Conservation (phyloP, 2,888 invertebrate species). For the Hyposoter didymator region DNA sequence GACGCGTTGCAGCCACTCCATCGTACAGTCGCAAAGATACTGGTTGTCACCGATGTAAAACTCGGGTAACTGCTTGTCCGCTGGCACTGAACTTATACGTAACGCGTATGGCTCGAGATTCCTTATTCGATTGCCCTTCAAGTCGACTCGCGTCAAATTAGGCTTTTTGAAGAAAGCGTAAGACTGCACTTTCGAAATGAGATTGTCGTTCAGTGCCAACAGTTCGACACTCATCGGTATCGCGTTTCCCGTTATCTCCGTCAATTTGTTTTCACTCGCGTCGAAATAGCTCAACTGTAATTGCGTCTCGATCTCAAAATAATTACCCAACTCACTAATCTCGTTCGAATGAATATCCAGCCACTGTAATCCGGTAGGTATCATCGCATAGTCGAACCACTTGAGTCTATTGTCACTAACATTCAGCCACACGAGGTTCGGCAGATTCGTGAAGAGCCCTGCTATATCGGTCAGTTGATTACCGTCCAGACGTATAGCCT, state of each 20-base stretch:
- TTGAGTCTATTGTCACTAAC: slow-evolving; percentile 94
- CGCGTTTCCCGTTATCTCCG: slow-evolving; percentile 92
- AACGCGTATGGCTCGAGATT: slow-evolving; percentile 91
- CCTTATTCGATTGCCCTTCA: slow-evolving; percentile 92
- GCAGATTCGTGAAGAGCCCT: slow-evolving; percentile 91
- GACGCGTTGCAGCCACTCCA: slow-evolving; percentile 95
- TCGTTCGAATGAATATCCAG: slow-evolving; percentile 94
- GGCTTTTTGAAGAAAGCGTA: slow-evolving; percentile 95
- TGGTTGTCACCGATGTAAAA: slow-evolving; percentile 95
- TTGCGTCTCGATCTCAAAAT: slow-evolving; percentile 93
- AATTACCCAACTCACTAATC: slow-evolving; percentile 93
- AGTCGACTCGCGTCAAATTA: slow-evolving; percentile 92
- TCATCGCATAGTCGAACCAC: slow-evolving; percentile 94
- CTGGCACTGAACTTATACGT: slow-evolving; percentile 90
- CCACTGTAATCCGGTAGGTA: slow-evolving; percentile 94
- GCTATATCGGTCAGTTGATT: slow-evolving; percentile 92
- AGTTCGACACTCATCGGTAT: slow-evolving; percentile 93
- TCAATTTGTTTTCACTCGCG: slow-evolving; percentile 92
- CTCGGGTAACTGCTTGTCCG: slow-evolving; percentile 90
- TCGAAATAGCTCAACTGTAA: slow-evolving; percentile 92
- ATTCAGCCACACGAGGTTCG: slow-evolving; percentile 93
- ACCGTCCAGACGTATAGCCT: slow-evolving; percentile 92
- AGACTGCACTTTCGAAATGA: slow-evolving; percentile 93
- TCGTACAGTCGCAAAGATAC: slow-evolving; percentile 94
- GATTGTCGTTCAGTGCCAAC: slow-evolving; percentile 92